These are phyloP conservation scores for Theocolax elegans DNA, from an alignment of 1,140 invertebrate species.

Conservation along the genomic window DNA sequence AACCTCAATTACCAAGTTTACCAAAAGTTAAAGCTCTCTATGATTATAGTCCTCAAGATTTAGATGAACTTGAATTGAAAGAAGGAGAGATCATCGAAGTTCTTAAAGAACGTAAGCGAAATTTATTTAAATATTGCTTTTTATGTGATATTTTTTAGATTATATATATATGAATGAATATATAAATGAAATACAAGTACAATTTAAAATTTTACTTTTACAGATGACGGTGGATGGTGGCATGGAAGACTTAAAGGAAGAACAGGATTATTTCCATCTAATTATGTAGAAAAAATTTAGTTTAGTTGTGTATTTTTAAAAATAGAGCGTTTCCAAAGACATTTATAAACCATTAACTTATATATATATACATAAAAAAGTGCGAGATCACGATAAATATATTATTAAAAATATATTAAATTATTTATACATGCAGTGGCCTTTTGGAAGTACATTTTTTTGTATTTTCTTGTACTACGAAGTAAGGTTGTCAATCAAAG, in stretches of 20 bases:
- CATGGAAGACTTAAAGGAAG: conserved; percentile 70
- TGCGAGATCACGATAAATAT: neutral
- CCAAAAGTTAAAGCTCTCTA: conserved; percentile 74
- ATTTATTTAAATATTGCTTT: conserved; percentile 7
- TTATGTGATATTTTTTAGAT: neutral
- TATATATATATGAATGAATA: no score
- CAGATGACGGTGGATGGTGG: conserved; percentile 81
- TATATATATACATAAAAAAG: no score
- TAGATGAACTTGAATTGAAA: conserved; percentile 75
- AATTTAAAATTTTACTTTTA: no score
- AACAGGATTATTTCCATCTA: conserved; percentile 76
- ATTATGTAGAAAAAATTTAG: conserved; percentile 72
- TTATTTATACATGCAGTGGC: conserved; percentile 9
- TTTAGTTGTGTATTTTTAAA: neutral
- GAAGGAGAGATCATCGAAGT: conserved; percentile 76
- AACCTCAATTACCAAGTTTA: conserved; percentile 57
- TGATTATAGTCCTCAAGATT: conserved; percentile 76
- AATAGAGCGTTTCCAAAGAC: conserved; percentile 37
- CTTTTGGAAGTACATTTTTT: conserved; percentile 15
- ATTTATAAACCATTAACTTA: conserved; percentile 15
- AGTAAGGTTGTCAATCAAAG: conserved; percentile 15
- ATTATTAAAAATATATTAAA: neutral
- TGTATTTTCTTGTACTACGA: conserved; percentile 9
- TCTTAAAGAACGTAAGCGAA: conserved; percentile 73
- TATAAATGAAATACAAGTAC: no score